A percentile compares a stretch with the other conserved stretches of the same genome.
phyloP scores from a whole-genome alignment of 2,888 invertebrate genomes.

The Brachynemurus nebulosus region DNA sequence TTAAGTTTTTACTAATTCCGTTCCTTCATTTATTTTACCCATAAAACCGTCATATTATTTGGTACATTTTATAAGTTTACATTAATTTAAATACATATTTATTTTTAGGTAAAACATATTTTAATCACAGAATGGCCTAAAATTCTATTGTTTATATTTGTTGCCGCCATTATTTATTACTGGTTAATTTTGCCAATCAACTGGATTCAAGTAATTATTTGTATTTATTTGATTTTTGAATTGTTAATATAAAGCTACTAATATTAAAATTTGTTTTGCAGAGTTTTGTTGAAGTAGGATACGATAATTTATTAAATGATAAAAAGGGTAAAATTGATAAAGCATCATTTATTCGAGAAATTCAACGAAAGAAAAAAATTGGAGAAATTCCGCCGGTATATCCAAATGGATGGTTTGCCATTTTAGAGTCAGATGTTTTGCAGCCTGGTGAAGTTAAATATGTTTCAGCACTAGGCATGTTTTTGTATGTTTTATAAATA shows the following conservation, averaged over 20 bases:
- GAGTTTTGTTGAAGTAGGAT: slow-evolving; percentile 38
- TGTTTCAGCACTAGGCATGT: slow-evolving; percentile 49
- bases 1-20: too few species aligned
- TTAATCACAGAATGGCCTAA: too few species aligned
- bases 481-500: too few species aligned
- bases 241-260: neutral
- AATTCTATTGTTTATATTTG: too few species aligned
- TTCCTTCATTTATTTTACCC: too few species aligned
- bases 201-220: slow-evolving; percentile 14
- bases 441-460: slow-evolving; percentile 39
- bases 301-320: slow-evolving; percentile 28
- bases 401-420: slow-evolving; percentile 81
- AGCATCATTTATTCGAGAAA: slow-evolving; percentile 30
- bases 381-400: slow-evolving; percentile 68
- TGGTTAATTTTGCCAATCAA: slow-evolving; percentile 14
- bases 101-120: too few species aligned
- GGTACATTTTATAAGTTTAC: too few species aligned
- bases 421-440: slow-evolving; percentile 54
- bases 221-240: neutral
- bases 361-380: slow-evolving; percentile 38
- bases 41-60: too few species aligned
- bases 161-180: slow-evolving; percentile 11
- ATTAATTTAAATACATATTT: too few species aligned
- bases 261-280: slow-evolving; percentile 17
- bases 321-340: slow-evolving; percentile 23